Evolutionary conservation across 2,888 invertebrate genomes (phyloP).

Genomic region (Pycnomerus fuliginosus): DNA sequence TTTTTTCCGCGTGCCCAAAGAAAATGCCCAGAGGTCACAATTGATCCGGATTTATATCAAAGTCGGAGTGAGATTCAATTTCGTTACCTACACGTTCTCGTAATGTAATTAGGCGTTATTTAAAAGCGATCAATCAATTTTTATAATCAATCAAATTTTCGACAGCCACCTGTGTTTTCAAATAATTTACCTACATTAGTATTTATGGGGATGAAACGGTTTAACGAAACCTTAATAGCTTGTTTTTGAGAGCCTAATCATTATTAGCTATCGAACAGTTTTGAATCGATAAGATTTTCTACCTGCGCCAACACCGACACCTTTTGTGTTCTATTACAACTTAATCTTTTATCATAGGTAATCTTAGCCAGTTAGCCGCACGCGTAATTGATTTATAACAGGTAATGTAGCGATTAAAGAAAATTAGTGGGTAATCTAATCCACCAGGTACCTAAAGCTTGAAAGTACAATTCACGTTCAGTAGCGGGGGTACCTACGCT

Average conservation of each 20-base stretch:
- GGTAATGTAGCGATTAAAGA: too few species aligned
- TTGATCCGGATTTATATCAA: constrained; percentile 6
- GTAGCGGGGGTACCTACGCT: too few species aligned
- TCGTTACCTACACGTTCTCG: constrained; percentile 31
- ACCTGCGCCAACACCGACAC: constrained; percentile 38
- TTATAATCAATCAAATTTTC: constrained; percentile 39
- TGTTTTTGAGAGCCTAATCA: constrained; percentile 40
- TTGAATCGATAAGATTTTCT: constrained; percentile 43
- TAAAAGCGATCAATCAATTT: constrained; percentile 40
- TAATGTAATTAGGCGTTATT: constrained; percentile 37
- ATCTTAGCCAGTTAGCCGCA: too few species aligned
- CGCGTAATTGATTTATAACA: too few species aligned
- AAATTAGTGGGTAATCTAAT: too few species aligned
- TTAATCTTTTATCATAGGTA: too few species aligned
- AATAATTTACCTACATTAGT: constrained; percentile 20
- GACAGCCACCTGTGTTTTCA: constrained; percentile 34
- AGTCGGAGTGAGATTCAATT: constrained; percentile 25
- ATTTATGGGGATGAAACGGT: constrained; percentile 27
- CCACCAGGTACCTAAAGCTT: too few species aligned
- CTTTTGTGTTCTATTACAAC: constrained; percentile 43
- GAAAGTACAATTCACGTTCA: too few species aligned
- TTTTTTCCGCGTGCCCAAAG: constrained; percentile 17
- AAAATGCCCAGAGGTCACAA: constrained; percentile 10
- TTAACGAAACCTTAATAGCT: constrained; percentile 34
- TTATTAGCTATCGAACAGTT: constrained; percentile 45